phyloP scores from a whole-genome alignment of 2,888 invertebrate species.

The Halictus quadricinctus region DNA sequence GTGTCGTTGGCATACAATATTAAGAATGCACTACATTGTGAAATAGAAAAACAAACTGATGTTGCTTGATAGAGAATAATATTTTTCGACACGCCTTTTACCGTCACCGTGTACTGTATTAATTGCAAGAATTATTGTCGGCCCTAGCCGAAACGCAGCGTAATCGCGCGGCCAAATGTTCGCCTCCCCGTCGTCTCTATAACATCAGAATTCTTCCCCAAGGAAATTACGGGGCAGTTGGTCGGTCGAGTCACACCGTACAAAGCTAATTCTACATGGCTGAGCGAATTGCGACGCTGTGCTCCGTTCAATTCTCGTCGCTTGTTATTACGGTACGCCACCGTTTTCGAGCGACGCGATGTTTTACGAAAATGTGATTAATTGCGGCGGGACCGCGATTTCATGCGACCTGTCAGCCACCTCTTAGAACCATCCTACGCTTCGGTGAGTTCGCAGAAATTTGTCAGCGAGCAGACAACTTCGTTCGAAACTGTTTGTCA shows the following conservation, averaged over 20 bases:
- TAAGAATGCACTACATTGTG: neutral
- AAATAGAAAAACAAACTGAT: neutral
- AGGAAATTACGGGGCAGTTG: constrained; percentile 72
- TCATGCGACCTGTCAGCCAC: neutral
- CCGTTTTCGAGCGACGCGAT: constrained; percentile 24
- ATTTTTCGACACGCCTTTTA: constrained; percentile 17
- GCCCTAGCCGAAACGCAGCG: constrained; percentile 42
- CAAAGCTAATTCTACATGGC: constrained; percentile 44
- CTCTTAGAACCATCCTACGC: neutral
- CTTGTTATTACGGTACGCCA: constrained; percentile 26
- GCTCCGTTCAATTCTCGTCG: constrained; percentile 37
- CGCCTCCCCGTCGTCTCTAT: constrained; percentile 17
- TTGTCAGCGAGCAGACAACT: neutral
- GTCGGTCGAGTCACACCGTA: constrained; percentile 55
- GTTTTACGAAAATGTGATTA: constrained; percentile 11
- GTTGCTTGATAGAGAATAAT: neutral
- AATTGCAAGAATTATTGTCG: constrained; percentile 60
- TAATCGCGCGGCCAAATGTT: constrained; percentile 52
- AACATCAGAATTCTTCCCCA: constrained; percentile 70
- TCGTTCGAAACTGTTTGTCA: neutral
- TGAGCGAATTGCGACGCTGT: constrained; percentile 30
- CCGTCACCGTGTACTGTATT: constrained; percentile 52
- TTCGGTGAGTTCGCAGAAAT: neutral
- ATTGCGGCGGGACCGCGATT: neutral
- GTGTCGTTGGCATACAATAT: too few relatives aligned